Base-by-base conservation (phyloP, 2,888 invertebrate species). In the Cryptocephalus primarius region DNA sequence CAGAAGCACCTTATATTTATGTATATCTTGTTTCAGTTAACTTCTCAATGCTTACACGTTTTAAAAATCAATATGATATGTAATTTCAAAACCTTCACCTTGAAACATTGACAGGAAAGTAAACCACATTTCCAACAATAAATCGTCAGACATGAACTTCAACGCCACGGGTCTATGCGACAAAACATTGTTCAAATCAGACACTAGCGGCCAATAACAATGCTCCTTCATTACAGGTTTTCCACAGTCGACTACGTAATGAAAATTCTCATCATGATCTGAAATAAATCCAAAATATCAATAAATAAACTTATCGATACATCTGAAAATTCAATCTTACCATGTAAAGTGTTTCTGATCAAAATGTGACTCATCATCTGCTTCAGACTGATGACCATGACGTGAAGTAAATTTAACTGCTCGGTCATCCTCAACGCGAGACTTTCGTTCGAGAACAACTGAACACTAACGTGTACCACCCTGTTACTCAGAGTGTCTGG, bases 191-290 rank as follows among this genome's bases (percentile, higher is more conserved):
- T 95, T 95, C 58, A 97, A 81, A 72, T 97, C 96, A 0, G 93
- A 94, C 33, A 96, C 93, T 8, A 96, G 76, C 1, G 96, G 95
- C 96, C 96, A 97, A 69, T 95, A 96, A 71, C 94, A 94, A 68
- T 97, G 96, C 65, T 95, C 91, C 72, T 92, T 93, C 92, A 97
- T 94, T 14, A 94, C 88, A 49, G 86, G 79, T 54, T 85, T 79
- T 10, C 85, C 87, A 67, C 96, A 96, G 67, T 95, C 92, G 42
- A 96, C 94, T 14, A 95, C 93, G 61, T 80, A 83, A 69, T 94
- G 94, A 61, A 83, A 84, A 67, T 91, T 92, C 62, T 80, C 82
- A 14, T 77, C 77, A 2, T 82, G 79, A 71, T 86, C 83, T 84
- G 58, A 36, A 65, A 64, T 60, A 3, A n/a, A n/a, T n/a, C n/a